Base-by-base conservation (phyloP, 2,888 invertebrate species). In the Rhorus exstirpatorius region DNA sequence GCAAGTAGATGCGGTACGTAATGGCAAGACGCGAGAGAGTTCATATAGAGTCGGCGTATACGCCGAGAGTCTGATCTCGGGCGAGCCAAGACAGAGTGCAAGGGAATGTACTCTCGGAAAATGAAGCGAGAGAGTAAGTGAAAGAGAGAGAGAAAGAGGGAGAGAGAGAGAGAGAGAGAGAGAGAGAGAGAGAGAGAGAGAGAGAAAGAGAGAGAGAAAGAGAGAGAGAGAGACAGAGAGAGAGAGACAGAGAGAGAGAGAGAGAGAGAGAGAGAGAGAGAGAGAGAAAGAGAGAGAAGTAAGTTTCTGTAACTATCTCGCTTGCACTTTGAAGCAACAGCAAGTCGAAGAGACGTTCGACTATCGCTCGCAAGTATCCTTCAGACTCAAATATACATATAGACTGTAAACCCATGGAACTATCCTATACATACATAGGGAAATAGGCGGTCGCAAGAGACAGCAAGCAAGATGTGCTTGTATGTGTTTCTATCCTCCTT, bases 1-100 rank as follows among this genome's bases (percentile, higher is more conserved):
- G 8, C 61, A 74, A 72, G 55, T 46, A 68, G 70, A 79, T 60
- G 38, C 38, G 35, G 41, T 12, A 55, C 75, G 65, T 65, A 55
- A 70, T 44, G 68, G 51, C 68, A 61, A 61, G 51, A 67, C 51
- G n/a, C 70, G 61, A 70, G 17, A n/a, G 61, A 78, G 77, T 77
- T 70, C 77, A n/a, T n/a, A 70, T 46, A 70, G 61, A 78, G 70
- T 31, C 70, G 53, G 61, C 53, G 55, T n/a, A 55, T 41, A 35
- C 61, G 53, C 63, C 21, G 51, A 53, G 63, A n/a, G n/a, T n/a
- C n/a, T 19, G 35, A 12, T 46, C 70, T 55, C 70, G 55, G n/a
- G 10, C 24, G 3, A 24, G 14, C 8, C 3, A 6, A 21, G 41
- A 61, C 61, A 38, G 46, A 19, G 65, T 26, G 65, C 67, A 24